A percentile compares a stretch with the other conserved stretches of the same genome.
phyloP scores from a whole-genome alignment of 2,797 vertebrate species.

The Apogon talboti region DNA sequence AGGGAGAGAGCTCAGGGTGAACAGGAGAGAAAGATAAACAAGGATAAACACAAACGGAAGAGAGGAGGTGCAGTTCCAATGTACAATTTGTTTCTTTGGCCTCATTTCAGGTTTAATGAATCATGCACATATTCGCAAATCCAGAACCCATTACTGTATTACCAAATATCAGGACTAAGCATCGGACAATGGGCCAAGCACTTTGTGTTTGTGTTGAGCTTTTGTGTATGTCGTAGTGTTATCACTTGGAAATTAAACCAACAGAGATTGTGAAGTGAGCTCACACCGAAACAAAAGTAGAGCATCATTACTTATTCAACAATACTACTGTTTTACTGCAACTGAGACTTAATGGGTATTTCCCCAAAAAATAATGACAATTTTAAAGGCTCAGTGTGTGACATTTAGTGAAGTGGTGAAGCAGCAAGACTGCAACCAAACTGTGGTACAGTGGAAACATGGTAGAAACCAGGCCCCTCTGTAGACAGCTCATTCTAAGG shows the following conservation, averaged over 20 bases:
- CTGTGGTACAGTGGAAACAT: too few relatives aligned
- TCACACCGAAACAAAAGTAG: background rate
- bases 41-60: background rate
- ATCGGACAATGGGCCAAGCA: slow-evolving; percentile 11
- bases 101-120: slow-evolving; percentile 23
- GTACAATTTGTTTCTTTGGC: background rate
- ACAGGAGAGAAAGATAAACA: slow-evolving; percentile 17
- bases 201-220: background rate
- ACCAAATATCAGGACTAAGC: slow-evolving; percentile 15
- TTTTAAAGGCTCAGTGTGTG: too few relatives aligned
- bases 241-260: too few relatives aligned
- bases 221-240: too few relatives aligned
- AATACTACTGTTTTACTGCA: background rate
- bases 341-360: background rate
- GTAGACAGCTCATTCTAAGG: too few relatives aligned
- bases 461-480: too few relatives aligned
- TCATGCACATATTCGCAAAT: background rate
- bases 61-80: too few relatives aligned
- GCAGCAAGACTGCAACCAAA: background rate
- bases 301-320: background rate
- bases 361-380: background rate
- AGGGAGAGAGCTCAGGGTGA: background rate
- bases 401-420: background rate
- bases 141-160: slow-evolving; percentile 15
- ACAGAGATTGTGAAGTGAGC: background rate